phyloP scores from a whole-genome alignment of 2,797 vertebrate genomes.

The Lycodopsis pacificus region DNA sequence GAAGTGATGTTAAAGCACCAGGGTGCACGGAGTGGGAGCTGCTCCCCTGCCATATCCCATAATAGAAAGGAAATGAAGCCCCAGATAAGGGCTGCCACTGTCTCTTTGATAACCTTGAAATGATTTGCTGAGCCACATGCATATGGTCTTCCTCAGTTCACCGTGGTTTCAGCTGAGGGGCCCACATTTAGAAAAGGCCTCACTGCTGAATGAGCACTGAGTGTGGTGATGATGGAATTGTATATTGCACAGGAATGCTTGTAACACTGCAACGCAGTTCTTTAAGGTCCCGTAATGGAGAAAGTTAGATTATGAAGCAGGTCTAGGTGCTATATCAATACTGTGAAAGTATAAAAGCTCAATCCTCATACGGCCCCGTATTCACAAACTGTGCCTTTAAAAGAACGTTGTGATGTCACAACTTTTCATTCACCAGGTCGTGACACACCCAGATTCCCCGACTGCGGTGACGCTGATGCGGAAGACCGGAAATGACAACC shows the following conservation, averaged over 20 bases:
- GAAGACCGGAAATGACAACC: neutral
- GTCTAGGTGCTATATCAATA: neutral
- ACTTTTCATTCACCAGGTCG: neutral
- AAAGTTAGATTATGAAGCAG: neutral
- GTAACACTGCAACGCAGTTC: neutral
- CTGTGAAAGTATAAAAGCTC: neutral
- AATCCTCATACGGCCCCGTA: neutral
- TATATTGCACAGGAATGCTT: constrained; percentile 1
- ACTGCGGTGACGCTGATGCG: no score
- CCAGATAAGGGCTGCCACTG: constrained; percentile 59
- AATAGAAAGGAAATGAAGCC: constrained; percentile 67
- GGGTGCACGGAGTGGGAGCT: constrained; percentile 41
- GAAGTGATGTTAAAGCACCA: constrained; percentile 58
- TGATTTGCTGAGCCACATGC: constrained; percentile 43
- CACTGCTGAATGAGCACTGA: constrained; percentile 14
- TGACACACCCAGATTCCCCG: no score
- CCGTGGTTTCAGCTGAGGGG: neutral
- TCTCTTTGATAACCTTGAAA: constrained; percentile 68
- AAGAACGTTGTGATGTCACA: neutral
- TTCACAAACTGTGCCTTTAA: neutral
- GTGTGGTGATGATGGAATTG: neutral
- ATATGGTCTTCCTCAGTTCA: constrained; percentile 31
- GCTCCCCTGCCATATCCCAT: constrained; percentile 63
- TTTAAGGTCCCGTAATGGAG: neutral
- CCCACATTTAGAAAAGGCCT: constrained; percentile 25